These are phyloP conservation scores for Rhinogobius similis DNA, from an alignment of 2,113 vertebrate genomes.

Conservation along the genomic window DNA sequence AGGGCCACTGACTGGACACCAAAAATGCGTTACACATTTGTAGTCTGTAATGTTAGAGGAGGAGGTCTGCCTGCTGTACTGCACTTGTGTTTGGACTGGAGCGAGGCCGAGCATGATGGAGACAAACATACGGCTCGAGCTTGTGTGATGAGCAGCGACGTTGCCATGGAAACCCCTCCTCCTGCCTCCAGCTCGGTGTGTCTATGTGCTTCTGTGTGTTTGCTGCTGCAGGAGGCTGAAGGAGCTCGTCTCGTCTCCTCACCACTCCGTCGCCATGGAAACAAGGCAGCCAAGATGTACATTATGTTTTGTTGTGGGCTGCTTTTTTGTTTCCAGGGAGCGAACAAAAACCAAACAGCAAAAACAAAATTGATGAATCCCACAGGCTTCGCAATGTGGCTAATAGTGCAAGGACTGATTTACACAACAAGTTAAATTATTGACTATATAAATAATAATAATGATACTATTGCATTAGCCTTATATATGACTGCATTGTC, in stretches of 20 bases:
- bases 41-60: background rate
- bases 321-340: conserved; percentile 56
- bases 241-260: conserved; percentile 49
- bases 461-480: no score
- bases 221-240: conserved; percentile 39
- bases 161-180: conserved; percentile 84
- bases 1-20: background rate
- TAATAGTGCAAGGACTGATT: background rate
- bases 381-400: background rate
- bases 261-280: conserved; percentile 76
- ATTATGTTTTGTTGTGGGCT: conserved; percentile 37
- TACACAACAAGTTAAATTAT: no score
- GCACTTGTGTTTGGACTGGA: conserved; percentile 19
- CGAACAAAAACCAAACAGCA: background rate
- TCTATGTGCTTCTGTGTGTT: conserved; percentile 10
- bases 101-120: conserved; percentile 35
- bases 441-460: no score
- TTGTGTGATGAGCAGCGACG: conserved; percentile 66
- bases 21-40: background rate
- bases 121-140: conserved; percentile 55
- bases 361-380: background rate
- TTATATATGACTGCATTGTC: no score
- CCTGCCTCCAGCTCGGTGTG: conserved; percentile 35
- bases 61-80: conserved; percentile 14
- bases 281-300: conserved; percentile 72